phyloP scores from a whole-genome alignment of 2,113 vertebrate genomes.

The Thalassarche chlororhynchos region DNA sequence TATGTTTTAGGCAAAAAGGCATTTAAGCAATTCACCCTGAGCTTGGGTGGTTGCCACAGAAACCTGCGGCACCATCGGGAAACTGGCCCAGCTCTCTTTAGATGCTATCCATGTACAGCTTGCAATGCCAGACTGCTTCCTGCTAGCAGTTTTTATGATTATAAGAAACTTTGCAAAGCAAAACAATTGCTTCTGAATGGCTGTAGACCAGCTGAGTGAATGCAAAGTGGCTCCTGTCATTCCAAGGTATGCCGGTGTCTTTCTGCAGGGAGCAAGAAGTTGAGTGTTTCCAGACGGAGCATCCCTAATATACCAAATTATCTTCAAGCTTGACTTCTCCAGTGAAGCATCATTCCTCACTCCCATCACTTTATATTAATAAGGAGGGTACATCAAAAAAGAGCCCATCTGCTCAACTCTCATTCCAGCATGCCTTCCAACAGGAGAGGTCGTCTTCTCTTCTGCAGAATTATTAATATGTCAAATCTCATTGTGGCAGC shows the following conservation, averaged over 20 bases:
- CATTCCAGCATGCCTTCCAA: neutral
- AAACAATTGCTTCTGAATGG: neutral
- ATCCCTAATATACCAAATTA: neutral
- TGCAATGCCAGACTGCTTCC: neutral
- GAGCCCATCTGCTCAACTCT: slow-evolving; percentile 32
- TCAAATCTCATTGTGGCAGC: neutral
- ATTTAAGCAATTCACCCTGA: neutral
- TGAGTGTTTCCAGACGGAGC: neutral
- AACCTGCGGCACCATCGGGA: neutral
- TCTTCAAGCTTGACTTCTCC: slow-evolving; percentile 32
- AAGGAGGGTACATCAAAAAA: neutral
- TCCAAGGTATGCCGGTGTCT: neutral
- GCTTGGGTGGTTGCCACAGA: neutral
- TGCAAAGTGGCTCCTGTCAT: slow-evolving; percentile 19
- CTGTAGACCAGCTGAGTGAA: neutral
- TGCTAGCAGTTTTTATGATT: neutral
- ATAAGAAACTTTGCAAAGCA: neutral
- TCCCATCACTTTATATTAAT: slow-evolving; percentile 13
- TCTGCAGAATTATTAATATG: neutral
- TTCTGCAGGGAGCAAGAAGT: neutral
- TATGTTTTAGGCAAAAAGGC: neutral
- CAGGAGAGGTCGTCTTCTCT: neutral
- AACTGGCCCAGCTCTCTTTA: neutral
- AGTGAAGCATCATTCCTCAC: slow-evolving; percentile 5
- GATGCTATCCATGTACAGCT: neutral